Base-by-base conservation (phyloP, 2,888 invertebrate genomes). In the Abrostola triplasia region DNA sequence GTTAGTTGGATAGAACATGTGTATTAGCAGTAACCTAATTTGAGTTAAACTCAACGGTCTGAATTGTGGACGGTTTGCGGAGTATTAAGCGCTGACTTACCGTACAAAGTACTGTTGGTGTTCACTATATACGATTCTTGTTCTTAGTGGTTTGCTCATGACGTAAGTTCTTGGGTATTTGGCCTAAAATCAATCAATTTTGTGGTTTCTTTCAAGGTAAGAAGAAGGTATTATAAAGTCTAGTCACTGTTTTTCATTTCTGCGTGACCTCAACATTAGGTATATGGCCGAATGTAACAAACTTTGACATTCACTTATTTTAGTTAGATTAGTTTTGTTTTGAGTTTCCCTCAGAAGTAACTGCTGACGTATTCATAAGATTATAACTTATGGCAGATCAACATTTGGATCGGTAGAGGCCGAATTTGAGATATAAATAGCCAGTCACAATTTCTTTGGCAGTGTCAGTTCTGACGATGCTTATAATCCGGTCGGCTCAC, bases 321-420 rank as follows among this genome's bases (percentile, higher is more conserved):
- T 62, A 44, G 54, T 62, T 67, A 61, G 57, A 67, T 75, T 66
- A 52, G 53, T 66, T 67, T 73, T 67, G 56, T 70, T 67, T 56
- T 37, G 8, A 42, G 10, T 48, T 36, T 37, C 44, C 41, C 41
- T 11, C 40, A 35, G 12, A 58, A 48, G 11, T 42, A 13, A 13
- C 44, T 24, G 37, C 8, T 53, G 50, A 59, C 50, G 59, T 64
- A 70, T 73, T 56, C 12, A 55, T 51, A 44, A 42, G 37, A 42
- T 42, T 59, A 12, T n/a, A 56, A 10, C 61, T 55, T 48, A 10
- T 9, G 37, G 12, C 35, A 61, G 35, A 41, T 49, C 48, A 62
- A 58, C 6, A 57, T 55, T 65, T 49, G 50, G 55, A 63, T 42
- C 36, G 52, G 35, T 41, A 52, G 37, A 42, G 6, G 24, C 36